Conservation (phyloP, 2,888 invertebrate species). For the Isotomurus palustris region DNA sequence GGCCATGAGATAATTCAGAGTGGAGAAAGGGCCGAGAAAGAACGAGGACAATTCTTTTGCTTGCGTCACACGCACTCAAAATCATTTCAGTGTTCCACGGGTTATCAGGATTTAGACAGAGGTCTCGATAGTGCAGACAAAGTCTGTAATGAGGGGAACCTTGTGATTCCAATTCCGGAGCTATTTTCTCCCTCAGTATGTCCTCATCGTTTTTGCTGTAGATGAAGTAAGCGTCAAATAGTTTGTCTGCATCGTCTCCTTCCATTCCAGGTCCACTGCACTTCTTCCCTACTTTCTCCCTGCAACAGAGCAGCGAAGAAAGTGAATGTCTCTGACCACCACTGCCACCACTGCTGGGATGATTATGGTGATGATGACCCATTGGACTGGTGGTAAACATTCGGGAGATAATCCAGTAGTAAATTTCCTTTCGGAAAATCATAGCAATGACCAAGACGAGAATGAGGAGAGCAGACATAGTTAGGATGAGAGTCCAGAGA, state of each 20-base stretch:
- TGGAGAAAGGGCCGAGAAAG: constrained; percentile 82
- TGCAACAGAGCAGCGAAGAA: constrained; percentile 11
- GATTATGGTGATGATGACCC: constrained; percentile 1
- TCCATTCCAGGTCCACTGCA: constrained; percentile 54
- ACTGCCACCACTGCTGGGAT: neutral
- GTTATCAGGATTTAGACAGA: constrained; percentile 49
- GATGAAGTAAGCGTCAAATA: constrained; percentile 82
- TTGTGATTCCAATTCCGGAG: constrained; percentile 51
- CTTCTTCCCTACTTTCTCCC: constrained; percentile 51
- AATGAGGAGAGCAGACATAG: constrained; percentile 21
- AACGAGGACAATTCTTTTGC: constrained; percentile 72
- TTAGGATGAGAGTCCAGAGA: constrained; percentile 27
- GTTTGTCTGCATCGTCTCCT: constrained; percentile 47
- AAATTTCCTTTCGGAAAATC: constrained; percentile 39
- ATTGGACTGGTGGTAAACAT: neutral
- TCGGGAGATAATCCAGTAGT: constrained; percentile 21
- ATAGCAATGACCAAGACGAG: constrained; percentile 24
- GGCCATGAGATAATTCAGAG: constrained; percentile 80
- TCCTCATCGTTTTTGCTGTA: constrained; percentile 84
- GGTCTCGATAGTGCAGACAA: constrained; percentile 71
- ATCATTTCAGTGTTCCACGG: constrained; percentile 53
- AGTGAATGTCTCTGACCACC: neutral
- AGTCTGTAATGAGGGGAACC: constrained; percentile 51
- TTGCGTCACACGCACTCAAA: constrained; percentile 51
- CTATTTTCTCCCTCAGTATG: constrained; percentile 51